Base-by-base conservation (phyloP, 2,888 invertebrate species). In the Polydesmus complanatus region DNA sequence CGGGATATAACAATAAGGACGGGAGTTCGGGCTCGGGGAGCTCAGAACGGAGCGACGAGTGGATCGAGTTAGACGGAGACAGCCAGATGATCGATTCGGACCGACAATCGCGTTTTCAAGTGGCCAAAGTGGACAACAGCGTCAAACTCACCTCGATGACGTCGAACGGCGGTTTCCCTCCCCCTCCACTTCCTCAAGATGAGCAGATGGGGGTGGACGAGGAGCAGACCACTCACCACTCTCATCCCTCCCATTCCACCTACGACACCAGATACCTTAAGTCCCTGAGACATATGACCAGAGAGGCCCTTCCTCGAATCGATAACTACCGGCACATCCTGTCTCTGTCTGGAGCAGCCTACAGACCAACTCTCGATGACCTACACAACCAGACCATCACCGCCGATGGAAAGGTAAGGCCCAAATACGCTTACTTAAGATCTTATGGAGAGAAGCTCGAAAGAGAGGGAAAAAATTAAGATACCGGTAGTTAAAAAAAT, bases 291-390 rank as follows among this genome's bases (percentile, higher is more conserved):
- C 68, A 69, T 54, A 70, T 74, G 64, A 72, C 73, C 0, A 66
- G 71, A 48, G 76, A 76, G 65, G 71, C 73, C 11, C 63, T 78
- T 3, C 79, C 79, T 1, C 70, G 75, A 51, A 72, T 73, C 37
- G 78, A 79, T 63, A 76, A 78, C 67, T 79, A 79, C 65, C 70
- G 77, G 11, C 75, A 77, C 66, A 65, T 72, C 26, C 64, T 71
- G 64, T 71, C 71, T 18, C 65, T 73, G 2, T 47, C 58, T n/a
- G 71, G 69, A 5, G 69, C 68, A 27, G 66, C 69, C 49, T 65
- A 63, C 52, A 63, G 75, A 61, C 75, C 75, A 3, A 75, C 74
- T 1, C 65, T 75, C 2, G 72, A 71, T 51, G 73, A 75, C 65
- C 68, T 75, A 18, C 75, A 74, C 63, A 72, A 74, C 62, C 70